Conservation (phyloP, 1,140 invertebrate species). For the Drosophila busckii region DNA sequence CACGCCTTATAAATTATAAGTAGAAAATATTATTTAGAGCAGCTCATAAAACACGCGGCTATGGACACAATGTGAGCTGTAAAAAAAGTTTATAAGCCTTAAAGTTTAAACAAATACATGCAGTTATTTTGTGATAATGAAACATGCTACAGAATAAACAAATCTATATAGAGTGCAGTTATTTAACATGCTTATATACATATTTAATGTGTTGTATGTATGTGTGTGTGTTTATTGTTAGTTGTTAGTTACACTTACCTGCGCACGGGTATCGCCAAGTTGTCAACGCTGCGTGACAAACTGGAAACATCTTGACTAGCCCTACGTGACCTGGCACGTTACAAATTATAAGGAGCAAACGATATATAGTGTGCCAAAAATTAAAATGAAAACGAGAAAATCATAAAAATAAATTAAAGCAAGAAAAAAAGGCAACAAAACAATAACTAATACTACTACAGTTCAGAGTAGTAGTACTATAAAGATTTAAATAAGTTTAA, state of each 20-base stretch:
- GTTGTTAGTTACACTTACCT: constrained; percentile 66
- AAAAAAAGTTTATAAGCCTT: no score
- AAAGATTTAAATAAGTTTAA: constrained; percentile 13
- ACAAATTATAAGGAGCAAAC: constrained; percentile 74
- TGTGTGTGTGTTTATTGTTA: constrained; percentile 16
- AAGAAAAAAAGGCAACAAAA: constrained; percentile 35
- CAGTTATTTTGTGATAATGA: no score
- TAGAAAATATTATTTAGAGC: not conserved
- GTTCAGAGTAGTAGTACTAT: constrained; percentile 8
- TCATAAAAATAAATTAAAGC: constrained; percentile 34
- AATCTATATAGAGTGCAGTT: constrained; percentile 3
- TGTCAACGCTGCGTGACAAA: constrained; percentile 83
- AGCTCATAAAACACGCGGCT: no score
- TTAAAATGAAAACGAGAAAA: constrained; percentile 41
- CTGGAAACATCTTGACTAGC: constrained; percentile 86
- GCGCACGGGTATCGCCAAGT: constrained; percentile 74
- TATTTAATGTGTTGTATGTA: constrained; percentile 13
- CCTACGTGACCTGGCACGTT: constrained; percentile 85
- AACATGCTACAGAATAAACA: not conserved
- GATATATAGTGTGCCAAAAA: constrained; percentile 65
- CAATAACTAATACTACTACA: constrained; percentile 4
- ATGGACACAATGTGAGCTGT: no score
- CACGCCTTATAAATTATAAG: constrained; percentile 34
- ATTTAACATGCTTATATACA: constrained; percentile 13
- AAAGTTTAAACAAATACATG: no score